phyloP scores from a whole-genome alignment of 1,140 invertebrate species.

The Drosophila lini region DNA sequence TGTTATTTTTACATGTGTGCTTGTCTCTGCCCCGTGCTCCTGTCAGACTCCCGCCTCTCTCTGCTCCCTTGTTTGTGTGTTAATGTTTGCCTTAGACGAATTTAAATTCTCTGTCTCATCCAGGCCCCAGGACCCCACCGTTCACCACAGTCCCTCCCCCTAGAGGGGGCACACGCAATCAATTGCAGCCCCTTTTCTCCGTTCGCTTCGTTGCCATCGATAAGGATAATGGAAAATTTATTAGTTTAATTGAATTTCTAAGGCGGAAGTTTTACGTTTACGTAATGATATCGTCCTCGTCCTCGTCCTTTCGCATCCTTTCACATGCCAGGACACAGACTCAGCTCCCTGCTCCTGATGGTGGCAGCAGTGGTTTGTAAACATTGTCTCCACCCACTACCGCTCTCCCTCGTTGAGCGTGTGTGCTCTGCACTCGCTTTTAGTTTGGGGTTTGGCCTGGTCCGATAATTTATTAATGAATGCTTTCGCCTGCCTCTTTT shows the following conservation, averaged over 20 bases:
- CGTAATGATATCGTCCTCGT: constrained; percentile 75
- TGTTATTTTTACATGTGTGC: constrained; percentile 69
- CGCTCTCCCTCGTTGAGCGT: constrained; percentile 5
- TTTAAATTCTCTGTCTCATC: constrained; percentile 60
- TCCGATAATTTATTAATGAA: constrained; percentile 81
- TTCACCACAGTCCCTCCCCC: constrained; percentile 4
- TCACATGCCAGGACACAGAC: constrained; percentile 44
- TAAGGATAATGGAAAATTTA: constrained; percentile 84
- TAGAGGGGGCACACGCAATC: constrained; percentile 25
- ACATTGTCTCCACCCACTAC: constrained; percentile 45
- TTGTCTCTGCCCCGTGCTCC: not conserved
- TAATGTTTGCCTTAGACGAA: constrained; percentile 75
- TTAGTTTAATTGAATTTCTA: constrained; percentile 84
- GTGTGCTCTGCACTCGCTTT: constrained; percentile 47
- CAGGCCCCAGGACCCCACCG: constrained; percentile 11
- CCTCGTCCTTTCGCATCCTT: constrained; percentile 31
- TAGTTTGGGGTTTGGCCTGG: constrained; percentile 64
- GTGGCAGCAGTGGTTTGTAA: constrained; percentile 60
- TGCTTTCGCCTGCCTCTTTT: constrained; percentile 73
- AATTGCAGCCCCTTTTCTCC: constrained; percentile 38
- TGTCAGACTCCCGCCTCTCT: not conserved
- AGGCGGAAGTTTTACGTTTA: constrained; percentile 83
- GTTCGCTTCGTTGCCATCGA: constrained; percentile 69
- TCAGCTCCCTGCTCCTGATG: constrained; percentile 47
- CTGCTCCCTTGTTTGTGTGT: constrained; percentile 29